Conservation (phyloP, 2,888 invertebrate genomes). For the Cremastinae sp. region DNA sequence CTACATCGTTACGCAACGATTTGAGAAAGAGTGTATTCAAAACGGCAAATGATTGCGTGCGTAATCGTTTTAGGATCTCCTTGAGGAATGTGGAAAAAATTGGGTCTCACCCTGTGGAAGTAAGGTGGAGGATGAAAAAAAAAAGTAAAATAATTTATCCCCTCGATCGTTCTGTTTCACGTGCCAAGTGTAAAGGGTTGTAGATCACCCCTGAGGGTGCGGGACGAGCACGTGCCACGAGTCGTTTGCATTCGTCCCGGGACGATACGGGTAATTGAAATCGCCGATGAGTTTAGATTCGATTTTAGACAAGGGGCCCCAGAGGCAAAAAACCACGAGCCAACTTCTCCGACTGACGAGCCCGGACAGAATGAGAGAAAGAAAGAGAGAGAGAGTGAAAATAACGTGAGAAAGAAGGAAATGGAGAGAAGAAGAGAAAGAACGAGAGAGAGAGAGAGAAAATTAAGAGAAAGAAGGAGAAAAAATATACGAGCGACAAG, state of each 20-base stretch:
- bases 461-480: no score
- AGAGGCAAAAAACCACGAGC: conserved; percentile 46
- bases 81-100: conserved; percentile 1
- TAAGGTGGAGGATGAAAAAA: conserved; percentile 2
- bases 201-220: conserved; percentile 39
- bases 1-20: conserved; percentile 2
- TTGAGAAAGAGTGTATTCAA: not conserved
- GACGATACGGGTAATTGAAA: conserved; percentile 70
- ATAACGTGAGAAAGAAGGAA: not conserved
- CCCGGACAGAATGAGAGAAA: conserved; percentile 17
- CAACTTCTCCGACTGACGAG: conserved; percentile 43
- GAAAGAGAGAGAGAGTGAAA: conserved; percentile 29
- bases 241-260: conserved; percentile 61
- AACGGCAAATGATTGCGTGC: conserved; percentile 19
- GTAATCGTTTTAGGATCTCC: conserved; percentile 25
- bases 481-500: no score
- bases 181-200: conserved; percentile 55
- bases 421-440: conserved; percentile 37
- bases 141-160: conserved; percentile 25
- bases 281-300: conserved; percentile 69
- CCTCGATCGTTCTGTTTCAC: conserved; percentile 43
- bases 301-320: conserved; percentile 70
- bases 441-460: not conserved
- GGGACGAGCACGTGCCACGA: conserved; percentile 55
- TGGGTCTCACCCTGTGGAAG: conserved; percentile 8